A percentile compares a stretch with the other conserved stretches of the same genome.
phyloP scores from a whole-genome alignment of 37 sponge, comb jelly and placozoan genomes.

The Corticium candelabrum region DNA sequence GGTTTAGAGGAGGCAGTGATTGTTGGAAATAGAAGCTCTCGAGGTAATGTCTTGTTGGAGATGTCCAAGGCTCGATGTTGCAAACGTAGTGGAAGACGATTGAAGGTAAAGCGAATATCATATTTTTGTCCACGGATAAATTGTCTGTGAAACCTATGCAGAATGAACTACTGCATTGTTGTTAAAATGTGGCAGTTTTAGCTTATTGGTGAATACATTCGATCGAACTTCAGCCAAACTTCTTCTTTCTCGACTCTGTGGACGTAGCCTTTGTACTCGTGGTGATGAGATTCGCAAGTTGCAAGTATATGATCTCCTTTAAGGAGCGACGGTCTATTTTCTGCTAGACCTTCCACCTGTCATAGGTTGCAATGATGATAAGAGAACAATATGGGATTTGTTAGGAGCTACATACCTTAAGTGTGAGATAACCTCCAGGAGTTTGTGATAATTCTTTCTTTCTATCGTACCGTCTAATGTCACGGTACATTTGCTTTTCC shows the following conservation, averaged over 20 bases:
- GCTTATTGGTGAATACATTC: neutral
- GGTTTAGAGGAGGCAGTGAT: too few species aligned
- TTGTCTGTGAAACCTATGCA: neutral
- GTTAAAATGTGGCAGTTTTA: neutral
- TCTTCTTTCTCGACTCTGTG: neutral
- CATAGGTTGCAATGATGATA: conserved; percentile 13
- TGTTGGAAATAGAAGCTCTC: too few species aligned
- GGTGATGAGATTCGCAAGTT: neutral
- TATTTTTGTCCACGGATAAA: neutral
- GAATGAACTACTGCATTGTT: too few species aligned
- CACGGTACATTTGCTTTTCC: neutral
- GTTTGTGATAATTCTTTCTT: neutral
- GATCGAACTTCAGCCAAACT: neutral
- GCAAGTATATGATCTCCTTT: conserved; percentile 28
- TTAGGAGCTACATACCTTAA: neutral
- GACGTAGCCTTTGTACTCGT: neutral
- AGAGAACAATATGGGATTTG: too few species aligned
- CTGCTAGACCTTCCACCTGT: conserved; percentile 50
- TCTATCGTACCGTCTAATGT: neutral
- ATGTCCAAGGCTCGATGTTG: neutral
- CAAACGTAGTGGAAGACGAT: neutral
- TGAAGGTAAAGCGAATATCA: neutral
- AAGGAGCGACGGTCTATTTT: conserved; percentile 45
- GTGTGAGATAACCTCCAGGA: neutral
- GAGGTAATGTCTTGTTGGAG: too few species aligned